These are phyloP conservation scores for Patella vulgata DNA, from an alignment of 1,140 invertebrate species.

Conservation along the genomic window DNA sequence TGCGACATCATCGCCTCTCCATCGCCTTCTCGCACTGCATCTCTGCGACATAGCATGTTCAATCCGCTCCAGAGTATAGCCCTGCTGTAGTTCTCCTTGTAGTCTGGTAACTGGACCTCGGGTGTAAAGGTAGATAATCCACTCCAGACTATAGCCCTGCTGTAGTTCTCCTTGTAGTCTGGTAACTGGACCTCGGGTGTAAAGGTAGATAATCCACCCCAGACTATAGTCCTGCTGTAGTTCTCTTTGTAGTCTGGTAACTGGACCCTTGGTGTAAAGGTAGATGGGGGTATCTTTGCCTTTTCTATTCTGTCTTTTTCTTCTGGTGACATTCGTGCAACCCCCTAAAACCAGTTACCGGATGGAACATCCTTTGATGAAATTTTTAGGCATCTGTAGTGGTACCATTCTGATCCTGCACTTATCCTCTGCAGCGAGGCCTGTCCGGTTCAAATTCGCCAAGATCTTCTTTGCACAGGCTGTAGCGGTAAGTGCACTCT, in stretches of 20 bases:
- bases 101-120: conserved; percentile 8
- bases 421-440: not conserved
- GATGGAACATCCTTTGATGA: conserved; percentile 1
- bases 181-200: too few species aligned
- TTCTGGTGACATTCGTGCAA: not conserved
- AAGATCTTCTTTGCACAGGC: conserved; percentile 6
- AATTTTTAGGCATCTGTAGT: not conserved
- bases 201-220: conserved; percentile 32
- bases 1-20: conserved; percentile 29
- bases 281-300: not conserved
- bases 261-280: not conserved
- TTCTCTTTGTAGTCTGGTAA: conserved; percentile 11
- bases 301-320: too few species aligned
- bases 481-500: conserved; percentile 1
- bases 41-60: conserved; percentile 31
- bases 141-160: conserved; percentile 19
- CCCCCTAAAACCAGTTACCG: conserved; percentile 17
- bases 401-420: conserved; percentile 16
- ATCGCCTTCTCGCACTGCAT: conserved; percentile 35
- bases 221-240: conserved; percentile 20
- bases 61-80: conserved; percentile 29
- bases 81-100: conserved; percentile 13
- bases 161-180: conserved; percentile 22
- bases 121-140: too few species aligned
- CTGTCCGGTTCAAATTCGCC: conserved; percentile 4